A percentile compares a stretch with the other conserved stretches of the same genome.
phyloP scores from a whole-genome alignment of 2,113 vertebrate genomes.

The Triplophysa siluroides region DNA sequence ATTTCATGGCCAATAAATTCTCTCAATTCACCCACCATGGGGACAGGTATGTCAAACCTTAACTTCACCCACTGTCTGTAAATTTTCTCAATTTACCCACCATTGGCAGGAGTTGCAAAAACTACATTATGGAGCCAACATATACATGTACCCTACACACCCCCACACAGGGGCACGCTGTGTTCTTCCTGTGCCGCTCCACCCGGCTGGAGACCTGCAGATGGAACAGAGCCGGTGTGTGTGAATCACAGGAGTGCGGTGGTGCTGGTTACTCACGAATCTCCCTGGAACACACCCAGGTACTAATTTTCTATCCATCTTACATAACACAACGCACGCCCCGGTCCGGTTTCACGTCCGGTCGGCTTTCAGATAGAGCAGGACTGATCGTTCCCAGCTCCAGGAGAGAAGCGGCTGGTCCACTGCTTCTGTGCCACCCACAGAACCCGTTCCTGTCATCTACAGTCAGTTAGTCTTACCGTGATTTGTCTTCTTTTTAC shows the following conservation, averaged over 20 bases:
- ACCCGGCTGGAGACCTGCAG: conserved; percentile 65
- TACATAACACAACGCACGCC: conserved; percentile 71
- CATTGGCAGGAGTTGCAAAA: neutral
- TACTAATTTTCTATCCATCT: conserved; percentile 77
- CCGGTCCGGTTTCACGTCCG: conserved; percentile 38
- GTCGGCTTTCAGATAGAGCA: conserved; percentile 27
- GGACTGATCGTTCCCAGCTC: conserved; percentile 38
- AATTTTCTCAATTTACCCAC: neutral
- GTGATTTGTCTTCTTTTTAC: no score
- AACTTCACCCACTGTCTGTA: neutral
- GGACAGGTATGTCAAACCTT: no score
- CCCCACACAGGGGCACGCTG: conserved; percentile 31
- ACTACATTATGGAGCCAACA: neutral
- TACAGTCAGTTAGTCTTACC: neutral
- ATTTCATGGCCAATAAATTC: neutral
- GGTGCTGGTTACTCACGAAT: conserved; percentile 70
- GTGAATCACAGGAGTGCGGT: conserved; percentile 54
- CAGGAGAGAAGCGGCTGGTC: conserved; percentile 37
- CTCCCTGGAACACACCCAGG: conserved; percentile 71
- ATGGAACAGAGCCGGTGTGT: conserved; percentile 36
- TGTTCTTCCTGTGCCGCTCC: conserved; percentile 70
- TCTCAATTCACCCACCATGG: neutral
- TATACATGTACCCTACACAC: conserved; percentile 33
- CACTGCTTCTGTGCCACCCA: conserved; percentile 53
- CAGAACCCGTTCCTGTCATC: conserved; percentile 45